Evolutionary conservation across 2,113 vertebrate species (phyloP), one percentile per base, ranked within the genome.

Genomic region (Melanerpes aurifrons): DNA sequence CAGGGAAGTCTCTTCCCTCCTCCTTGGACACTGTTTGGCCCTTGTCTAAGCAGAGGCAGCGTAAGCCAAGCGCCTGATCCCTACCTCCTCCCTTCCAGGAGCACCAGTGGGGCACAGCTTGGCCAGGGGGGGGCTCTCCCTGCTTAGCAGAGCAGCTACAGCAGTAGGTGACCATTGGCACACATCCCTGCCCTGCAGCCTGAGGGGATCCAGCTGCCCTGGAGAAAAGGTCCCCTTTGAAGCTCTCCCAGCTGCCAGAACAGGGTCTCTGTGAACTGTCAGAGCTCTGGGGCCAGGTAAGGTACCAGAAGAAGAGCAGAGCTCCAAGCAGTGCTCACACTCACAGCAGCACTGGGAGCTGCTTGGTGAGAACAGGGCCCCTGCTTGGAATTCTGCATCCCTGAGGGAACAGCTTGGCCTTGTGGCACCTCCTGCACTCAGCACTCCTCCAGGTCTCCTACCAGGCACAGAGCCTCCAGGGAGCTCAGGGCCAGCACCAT

Each of bases 391-490:
- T 15, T 19, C 69, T 35, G 1, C 26, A 25, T 47, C 50, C 61
- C 29, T 1, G 0, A 4, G 3, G 24, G 57, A 67, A 9, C 25
- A 9, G 35, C 54, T 26, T 3, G 0, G 6, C 21, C 58, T 15
- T 14, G 6, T 15, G 9, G 72, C 48, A 7, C 17, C 15, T 45
- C 25, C 66, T 25, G 32, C 22, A 2, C 69, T 25, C 72, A 29
- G 47, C 63, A 9, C n/a, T 22, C 22, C 50, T 12, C 12, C 50
- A 53, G 50, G 50, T 7, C 50, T 25, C 12, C 50, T 53, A 24
- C 50, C 22, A 53, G 22, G 50, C 50, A 53, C 48, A 50, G 16
- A 82, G 45, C 58, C 45, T 77, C 32, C 17, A 5, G n/a, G n/a
- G 40, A 71, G 25, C 31, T 37, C 7, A 4, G 19, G 77, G 63